A percentile compares a stretch with the other conserved stretches of the same genome.
Evolutionary conservation across 1,140 invertebrate species (phyloP).

Genomic region (Calliopsis andreniformis): DNA sequence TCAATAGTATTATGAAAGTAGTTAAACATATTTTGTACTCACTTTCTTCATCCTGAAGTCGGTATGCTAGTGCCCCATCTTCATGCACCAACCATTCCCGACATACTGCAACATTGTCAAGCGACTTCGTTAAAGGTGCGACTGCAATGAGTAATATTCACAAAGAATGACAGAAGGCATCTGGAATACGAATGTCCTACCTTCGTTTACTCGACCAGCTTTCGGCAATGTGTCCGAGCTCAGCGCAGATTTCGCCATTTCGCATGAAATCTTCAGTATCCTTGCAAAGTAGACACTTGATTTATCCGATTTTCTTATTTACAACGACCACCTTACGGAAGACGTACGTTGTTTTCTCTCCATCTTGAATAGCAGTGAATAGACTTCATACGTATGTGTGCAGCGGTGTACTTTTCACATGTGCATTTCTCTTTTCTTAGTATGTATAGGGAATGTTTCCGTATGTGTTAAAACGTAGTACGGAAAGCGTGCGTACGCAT

Average conservation of each 20-base stretch:
- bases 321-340: slow-evolving; percentile 62
- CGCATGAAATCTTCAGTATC: neutral
- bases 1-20: neutral
- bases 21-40: slow-evolving; percentile 39
- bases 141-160: slow-evolving; percentile 40
- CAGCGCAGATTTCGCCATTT: slow-evolving; percentile 79
- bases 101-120: slow-evolving; percentile 85
- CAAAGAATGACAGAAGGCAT: slow-evolving; percentile 4
- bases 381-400: neutral
- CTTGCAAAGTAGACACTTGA: neutral
- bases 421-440: slow-evolving; percentile 10
- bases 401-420: neutral
- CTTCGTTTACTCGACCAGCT: slow-evolving; percentile 80
- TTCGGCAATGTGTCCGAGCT: slow-evolving; percentile 78
- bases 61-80: slow-evolving; percentile 94
- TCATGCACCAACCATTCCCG: slow-evolving; percentile 95
- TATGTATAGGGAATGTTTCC: neutral
- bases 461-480: neutral
- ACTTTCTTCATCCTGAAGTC: slow-evolving; percentile 95
- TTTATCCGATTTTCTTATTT: slow-evolving; percentile 48
- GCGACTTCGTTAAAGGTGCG: slow-evolving; percentile 19
- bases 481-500: neutral
- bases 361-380: slow-evolving; percentile 66
- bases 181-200: slow-evolving; percentile 64
- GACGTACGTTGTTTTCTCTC: slow-evolving; percentile 61